Base-by-base conservation (phyloP, 2,113 vertebrate species). In the Phylloscopus whistleri region DNA sequence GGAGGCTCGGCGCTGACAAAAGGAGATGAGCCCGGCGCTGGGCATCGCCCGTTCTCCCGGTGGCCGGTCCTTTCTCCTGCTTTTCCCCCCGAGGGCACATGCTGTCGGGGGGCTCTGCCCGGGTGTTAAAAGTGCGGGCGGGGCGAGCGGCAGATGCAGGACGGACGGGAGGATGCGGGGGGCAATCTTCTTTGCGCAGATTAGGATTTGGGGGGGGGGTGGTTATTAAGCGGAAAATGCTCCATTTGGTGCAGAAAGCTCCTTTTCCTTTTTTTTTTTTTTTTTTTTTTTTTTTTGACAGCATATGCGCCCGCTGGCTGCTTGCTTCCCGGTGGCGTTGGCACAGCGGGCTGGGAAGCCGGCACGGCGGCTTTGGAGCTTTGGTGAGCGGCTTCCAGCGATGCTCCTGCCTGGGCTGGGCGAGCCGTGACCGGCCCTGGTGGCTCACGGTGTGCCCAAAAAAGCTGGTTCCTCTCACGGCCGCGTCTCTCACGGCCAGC, bases 151-250 rank as follows among this genome's bases (percentile, higher is more conserved):
- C 92, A 90, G 74, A 75, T 41, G 82, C 79, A 37, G 37, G 37
- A 37, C 26, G 95, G 90, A 84, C 11, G 6, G 67, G 90, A 62
- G 27, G 49, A 51, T 41, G 26, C 35, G 3, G 64, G 78, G 92
- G 75, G 56, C 74, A 66, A 80, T 93, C 44, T 53, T 80, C 90
- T 86, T 87, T 87, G 93, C 0, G 7, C 87, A 95, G 94, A 95
- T 96, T 94, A 96, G 94, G 95, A 91, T 90, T 84, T 41, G 41
- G 41, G 41, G 41, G 41, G 41, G 11, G 89, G 59, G 63, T 79
- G n/a, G 90, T 80, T 84, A 63, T 95, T 96, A 95, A 95, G 92
- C 27, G 48, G 89, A 94, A 96, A 97, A 95, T 85, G 66, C 87
- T 91, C 93, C 64, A 94, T 64, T 78, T 56, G 68, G 89, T 62